Base-by-base conservation (phyloP, 2,888 invertebrate genomes). In the Idaea biselata region DNA sequence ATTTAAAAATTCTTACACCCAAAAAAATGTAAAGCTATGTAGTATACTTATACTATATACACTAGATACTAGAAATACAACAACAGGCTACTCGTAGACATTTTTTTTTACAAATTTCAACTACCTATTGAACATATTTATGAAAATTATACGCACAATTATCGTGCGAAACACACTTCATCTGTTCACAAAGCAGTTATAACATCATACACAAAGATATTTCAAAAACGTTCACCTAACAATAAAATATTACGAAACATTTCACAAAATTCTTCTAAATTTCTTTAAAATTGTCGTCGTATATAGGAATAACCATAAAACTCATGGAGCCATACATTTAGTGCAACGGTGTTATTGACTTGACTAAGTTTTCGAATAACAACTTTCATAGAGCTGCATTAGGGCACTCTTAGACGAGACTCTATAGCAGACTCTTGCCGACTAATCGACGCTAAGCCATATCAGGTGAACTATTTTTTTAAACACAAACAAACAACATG, bases 331-430 rank as follows among this genome's bases (percentile, higher is more conserved):
- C 81, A 83, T 86, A 84, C 80, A 83, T 87, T 79, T 76, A 65
- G 65, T 71, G 81, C 74, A 87, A 89, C 85, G 84, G 86, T 89
- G 89, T 83, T 89, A 89, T 91, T 88, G 91, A 90, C 89, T 90
- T 78, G 76, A 76, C 81, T 78, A 85, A 87, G 80, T 87, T 87
- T 73, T 68, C 65, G 77, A 80, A 83, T 82, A 86, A 87, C 85
- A 83, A 80, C 80, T 73, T 70, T 68, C 69, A 71, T 74, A 80
- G 75, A 69, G 74, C 74, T 76, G 76, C 73, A 78, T 72, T 75
- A 44, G 44, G 44, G 44, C 11, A 11, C 44, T 44, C 14, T 7
- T 14, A 44, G 44, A 44, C 25, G 5, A 25, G 25, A 25, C 1
- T 3, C 44, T 44, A 8, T 44, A 8, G 44, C 11, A 4, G 44